Evolutionary conservation across 2,888 invertebrate genomes (phyloP), one percentile per base, ranked within the genome.

Genomic region (Gnatocerus cornutus): DNA sequence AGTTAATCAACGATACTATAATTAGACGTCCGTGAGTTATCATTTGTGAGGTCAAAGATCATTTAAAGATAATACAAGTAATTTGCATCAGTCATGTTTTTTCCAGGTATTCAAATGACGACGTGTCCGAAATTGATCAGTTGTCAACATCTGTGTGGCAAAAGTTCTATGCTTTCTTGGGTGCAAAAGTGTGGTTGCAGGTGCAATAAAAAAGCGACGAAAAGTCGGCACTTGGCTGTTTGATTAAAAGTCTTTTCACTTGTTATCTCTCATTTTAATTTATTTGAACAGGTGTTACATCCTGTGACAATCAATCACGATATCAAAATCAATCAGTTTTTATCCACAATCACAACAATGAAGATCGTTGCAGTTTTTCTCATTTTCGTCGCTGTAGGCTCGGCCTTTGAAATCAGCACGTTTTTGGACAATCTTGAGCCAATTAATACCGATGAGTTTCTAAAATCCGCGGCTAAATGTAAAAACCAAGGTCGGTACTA

Each of bases 161-260:
- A 39, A 10, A 1, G 14, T 6, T 9, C 43, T 1, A 43, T 12
- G 10, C 1, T 6, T 12, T 43, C n/a, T 43, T 43, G 7, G 43
- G n/a, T 14, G 2, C 10, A 43, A 7, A 53, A 53, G 13, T 53
- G 52, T 53, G 33, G 52, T 3, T 53, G 52, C 30, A 29, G 9
- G 13, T 53, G 52, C 29, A 6, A 50, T 9, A 30, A 30, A 7
- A 27, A 33, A 10, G 5, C 7, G 3, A 33, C 27, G 2, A 53
- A 33, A 33, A 10, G 29, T 53, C 33, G 29, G 6, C 52, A 53
- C 29, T 14, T 53, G 14, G 29, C 52, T 33, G 52, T 53, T 33
- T 53, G n/a, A 33, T n/a, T n/a, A 16, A 9, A 29, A 29, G 4
- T 29, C 46, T 16, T 12, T 45, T 5, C 45, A n/a, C n/a, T n/a